Evolutionary conservation across 2,888 invertebrate genomes (phyloP).

Genomic region (Caenorhabditis macrosperma): DNA sequence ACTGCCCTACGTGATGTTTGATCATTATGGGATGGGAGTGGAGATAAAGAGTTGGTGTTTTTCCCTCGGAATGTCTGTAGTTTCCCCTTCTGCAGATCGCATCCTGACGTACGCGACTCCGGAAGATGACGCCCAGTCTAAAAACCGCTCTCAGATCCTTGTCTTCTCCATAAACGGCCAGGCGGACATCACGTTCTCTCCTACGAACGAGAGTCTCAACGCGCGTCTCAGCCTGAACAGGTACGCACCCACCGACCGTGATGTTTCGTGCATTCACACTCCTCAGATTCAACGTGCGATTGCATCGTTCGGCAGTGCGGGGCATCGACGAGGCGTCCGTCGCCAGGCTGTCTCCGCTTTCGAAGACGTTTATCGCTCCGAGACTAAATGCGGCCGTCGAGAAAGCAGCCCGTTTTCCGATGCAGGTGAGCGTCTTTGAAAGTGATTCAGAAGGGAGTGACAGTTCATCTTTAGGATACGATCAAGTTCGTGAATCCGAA

Average conservation of each 20-base stretch:
- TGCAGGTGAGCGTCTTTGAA: conserved; percentile 66
- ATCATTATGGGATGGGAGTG: conserved; percentile 73
- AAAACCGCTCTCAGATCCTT: conserved; percentile 69
- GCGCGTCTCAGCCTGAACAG: conserved; percentile 75
- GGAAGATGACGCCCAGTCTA: conserved; percentile 39
- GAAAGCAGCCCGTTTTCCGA: conserved; percentile 77
- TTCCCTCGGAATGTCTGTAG: background rate
- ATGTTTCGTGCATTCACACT: background rate
- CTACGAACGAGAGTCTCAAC: conserved; percentile 67
- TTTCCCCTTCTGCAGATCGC: conserved; percentile 65
- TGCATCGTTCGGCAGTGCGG: conserved; percentile 76
- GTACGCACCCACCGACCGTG: conserved; percentile 45
- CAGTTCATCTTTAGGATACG: conserved; percentile 68
- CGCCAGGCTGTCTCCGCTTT: conserved; percentile 76
- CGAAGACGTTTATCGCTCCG: conserved; percentile 78
- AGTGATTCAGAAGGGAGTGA: background rate
- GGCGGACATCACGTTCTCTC: conserved; percentile 73
- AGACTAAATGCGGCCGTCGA: conserved; percentile 72
- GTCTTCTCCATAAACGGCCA: conserved; percentile 77
- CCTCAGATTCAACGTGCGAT: conserved; percentile 68
- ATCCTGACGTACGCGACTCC: conserved; percentile 74
- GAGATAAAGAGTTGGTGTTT: conserved; percentile 69
- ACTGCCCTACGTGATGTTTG: conserved; percentile 75
- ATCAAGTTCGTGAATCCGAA: conserved; percentile 73
- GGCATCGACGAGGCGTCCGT: conserved; percentile 74